A percentile compares a stretch with the other conserved stretches of the same genome.
These are phyloP conservation scores for Ursus arctos DNA, from an alignment of 2,113 vertebrate genomes.

Conservation along the genomic window DNA sequence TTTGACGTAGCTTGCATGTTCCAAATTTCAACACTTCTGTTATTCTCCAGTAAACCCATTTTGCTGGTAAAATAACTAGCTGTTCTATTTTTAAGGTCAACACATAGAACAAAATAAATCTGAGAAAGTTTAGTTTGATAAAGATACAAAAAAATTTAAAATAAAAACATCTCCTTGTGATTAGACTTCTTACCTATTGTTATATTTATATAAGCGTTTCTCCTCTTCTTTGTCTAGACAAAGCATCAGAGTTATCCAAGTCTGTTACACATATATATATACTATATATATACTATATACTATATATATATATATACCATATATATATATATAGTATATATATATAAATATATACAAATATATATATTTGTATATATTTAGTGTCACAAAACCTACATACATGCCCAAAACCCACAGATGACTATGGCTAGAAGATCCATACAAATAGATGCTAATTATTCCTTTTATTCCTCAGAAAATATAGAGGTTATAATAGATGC, in stretches of 20 bases:
- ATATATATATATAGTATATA: not conserved
- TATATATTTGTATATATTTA: not conserved
- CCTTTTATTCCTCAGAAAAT: not conserved
- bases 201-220: not conserved
- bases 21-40: not conserved
- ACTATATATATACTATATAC: not conserved
- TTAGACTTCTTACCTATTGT: not conserved
- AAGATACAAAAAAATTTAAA: not conserved
- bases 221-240: not conserved
- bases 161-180: not conserved
- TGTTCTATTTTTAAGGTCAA: not conserved
- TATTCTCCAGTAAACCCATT: not conserved
- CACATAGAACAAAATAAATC: not conserved
- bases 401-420: not conserved
- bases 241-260: not conserved
- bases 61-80: not conserved
- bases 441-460: not conserved
- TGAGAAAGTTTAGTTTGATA: not conserved
- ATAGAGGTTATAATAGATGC: not conserved
- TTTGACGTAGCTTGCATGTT: not conserved
- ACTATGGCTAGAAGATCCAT: not conserved
- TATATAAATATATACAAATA: not conserved
- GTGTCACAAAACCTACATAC: not conserved
- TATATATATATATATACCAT: not conserved
- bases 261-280: not conserved